Evolutionary conservation across 2,888 invertebrate genomes (phyloP).

Genomic region (Glomeris marginata): DNA sequence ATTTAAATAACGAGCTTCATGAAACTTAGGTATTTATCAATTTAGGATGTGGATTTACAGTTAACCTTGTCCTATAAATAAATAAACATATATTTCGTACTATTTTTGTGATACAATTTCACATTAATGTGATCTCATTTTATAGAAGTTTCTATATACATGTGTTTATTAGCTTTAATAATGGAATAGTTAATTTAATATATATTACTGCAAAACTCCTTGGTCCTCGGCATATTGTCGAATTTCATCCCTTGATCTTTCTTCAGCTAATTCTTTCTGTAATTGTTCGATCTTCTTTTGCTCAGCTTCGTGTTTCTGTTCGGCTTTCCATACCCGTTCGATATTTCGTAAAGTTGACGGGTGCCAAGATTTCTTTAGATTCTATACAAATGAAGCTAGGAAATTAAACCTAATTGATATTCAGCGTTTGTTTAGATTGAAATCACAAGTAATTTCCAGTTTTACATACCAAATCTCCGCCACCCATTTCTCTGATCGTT

Average conservation of each 20-base stretch:
- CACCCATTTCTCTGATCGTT: slow-evolving; percentile 11
- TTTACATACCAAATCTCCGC: slow-evolving; percentile 9
- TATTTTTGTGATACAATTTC: no score
- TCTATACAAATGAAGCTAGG: slow-evolving; percentile 33
- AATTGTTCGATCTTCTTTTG: slow-evolving; percentile 49
- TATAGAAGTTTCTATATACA: no score
- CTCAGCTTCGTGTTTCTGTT: slow-evolving; percentile 53
- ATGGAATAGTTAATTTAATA: no score
- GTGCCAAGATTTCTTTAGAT: slow-evolving; percentile 66
- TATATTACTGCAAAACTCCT: slow-evolving; percentile 33
- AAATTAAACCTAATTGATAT: slow-evolving; percentile 1
- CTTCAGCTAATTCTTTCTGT: slow-evolving; percentile 49
- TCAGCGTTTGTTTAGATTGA: background rate
- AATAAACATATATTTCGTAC: no score
- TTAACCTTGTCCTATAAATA: no score
- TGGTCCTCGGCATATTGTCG: slow-evolving; percentile 42
- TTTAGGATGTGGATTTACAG: no score
- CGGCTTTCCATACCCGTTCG: slow-evolving; percentile 62
- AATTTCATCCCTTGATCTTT: slow-evolving; percentile 49
- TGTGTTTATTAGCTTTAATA: no score
- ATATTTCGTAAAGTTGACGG: slow-evolving; percentile 60
- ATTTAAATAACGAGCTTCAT: no score
- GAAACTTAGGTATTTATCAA: no score
- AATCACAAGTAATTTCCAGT: background rate
- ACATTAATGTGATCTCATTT: no score